Evolutionary conservation across 2,888 invertebrate genomes (phyloP).

Genomic region (Lasius platythorax): DNA sequence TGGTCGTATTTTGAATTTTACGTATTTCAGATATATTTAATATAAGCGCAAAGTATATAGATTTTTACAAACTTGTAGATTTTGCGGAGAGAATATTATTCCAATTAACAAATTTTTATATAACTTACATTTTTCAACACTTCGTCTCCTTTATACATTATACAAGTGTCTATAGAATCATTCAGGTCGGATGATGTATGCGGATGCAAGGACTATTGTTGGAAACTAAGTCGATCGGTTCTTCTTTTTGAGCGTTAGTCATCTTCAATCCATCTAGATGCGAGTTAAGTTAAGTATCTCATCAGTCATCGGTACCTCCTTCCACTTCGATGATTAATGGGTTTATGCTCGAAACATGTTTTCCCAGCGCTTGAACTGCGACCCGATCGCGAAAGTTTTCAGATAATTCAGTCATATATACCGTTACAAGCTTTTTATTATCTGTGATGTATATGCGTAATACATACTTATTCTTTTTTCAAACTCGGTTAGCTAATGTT

Average conservation of each 20-base stretch:
- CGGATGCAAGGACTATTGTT: conserved; percentile 12
- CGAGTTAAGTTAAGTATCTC: conserved; percentile 58
- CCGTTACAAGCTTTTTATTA: conserved; percentile 35
- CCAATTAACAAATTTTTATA: background rate
- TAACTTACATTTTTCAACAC: background rate
- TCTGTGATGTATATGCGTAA: background rate
- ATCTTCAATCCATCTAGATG: conserved; percentile 46
- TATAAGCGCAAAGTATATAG: background rate
- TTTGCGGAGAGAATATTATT: background rate
- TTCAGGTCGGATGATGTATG: conserved; percentile 27
- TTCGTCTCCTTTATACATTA: background rate
- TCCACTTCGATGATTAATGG: conserved; percentile 54
- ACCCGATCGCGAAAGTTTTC: conserved; percentile 49
- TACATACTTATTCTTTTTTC: background rate
- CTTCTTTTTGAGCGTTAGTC: conserved; percentile 44
- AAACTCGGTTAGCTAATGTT: background rate
- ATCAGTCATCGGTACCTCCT: conserved; percentile 55
- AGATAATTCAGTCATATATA: conserved; percentile 46
- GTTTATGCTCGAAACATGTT: conserved; percentile 48
- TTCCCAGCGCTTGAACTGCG: conserved; percentile 45
- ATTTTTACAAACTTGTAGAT: background rate
- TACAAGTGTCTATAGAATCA: conserved; percentile 18
- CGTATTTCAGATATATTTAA: no score
- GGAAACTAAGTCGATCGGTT: conserved; percentile 40
- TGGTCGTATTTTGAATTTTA: background rate